Evolutionary conservation across 2,797 vertebrate genomes (phyloP).

Genomic region (Bucorvus abyssinicus): DNA sequence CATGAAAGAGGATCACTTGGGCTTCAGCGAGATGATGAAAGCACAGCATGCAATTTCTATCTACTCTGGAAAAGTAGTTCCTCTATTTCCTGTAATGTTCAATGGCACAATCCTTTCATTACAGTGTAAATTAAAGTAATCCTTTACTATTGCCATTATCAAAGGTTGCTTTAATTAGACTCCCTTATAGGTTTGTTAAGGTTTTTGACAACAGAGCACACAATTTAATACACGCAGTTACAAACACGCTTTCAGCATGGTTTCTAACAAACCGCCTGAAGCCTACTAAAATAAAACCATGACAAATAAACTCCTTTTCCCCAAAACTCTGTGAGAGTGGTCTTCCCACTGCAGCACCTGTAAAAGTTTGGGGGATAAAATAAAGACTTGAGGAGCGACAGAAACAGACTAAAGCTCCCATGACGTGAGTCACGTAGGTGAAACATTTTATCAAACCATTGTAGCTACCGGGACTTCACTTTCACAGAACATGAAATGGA

Average conservation of each 20-base stretch:
- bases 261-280: neutral
- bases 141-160: slow-evolving; percentile 54
- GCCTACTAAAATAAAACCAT: neutral
- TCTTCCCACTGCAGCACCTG: slow-evolving; percentile 4
- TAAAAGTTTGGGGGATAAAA: neutral
- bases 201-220: slow-evolving; percentile 20
- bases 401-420: neutral
- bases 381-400: neutral
- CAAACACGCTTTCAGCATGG: neutral
- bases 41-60: neutral
- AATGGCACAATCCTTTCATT: slow-evolving; percentile 33
- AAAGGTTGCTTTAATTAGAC: slow-evolving; percentile 43
- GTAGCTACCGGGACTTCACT: neutral
- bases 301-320: neutral
- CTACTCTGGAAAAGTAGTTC: neutral
- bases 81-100: slow-evolving; percentile 33
- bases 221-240: neutral
- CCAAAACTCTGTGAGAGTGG: neutral
- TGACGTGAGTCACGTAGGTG: neutral
- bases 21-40: neutral
- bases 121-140: slow-evolving; percentile 57
- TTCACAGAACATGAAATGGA: neutral
- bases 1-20: neutral
- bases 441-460: neutral
- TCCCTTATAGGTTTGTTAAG: slow-evolving; percentile 18